Percentiles rank a stretch among this genome's conserved stretches.
Evolutionary conservation across 2,797 vertebrate genomes (phyloP).

Genomic region (Gobionotothen gibberifrons): DNA sequence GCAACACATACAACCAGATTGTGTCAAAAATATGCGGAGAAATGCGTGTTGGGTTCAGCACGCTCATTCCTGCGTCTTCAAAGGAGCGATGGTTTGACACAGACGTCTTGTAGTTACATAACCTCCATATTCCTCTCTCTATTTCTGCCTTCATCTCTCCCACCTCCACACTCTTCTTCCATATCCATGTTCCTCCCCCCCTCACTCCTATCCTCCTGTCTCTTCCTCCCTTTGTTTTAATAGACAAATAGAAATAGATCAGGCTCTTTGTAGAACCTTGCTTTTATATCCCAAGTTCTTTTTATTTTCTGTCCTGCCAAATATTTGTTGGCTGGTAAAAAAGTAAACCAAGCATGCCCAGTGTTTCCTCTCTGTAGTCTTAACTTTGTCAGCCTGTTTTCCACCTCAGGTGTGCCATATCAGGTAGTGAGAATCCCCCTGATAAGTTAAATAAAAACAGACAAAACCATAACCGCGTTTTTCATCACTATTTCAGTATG

Average conservation of each 20-base stretch:
- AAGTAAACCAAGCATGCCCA: neutral
- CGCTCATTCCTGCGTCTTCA: conserved; percentile 61
- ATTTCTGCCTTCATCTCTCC: conserved; percentile 41
- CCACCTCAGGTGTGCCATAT: conserved; percentile 4
- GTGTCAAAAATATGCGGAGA: conserved; percentile 58
- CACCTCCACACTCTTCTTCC: conserved; percentile 48
- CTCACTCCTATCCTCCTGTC: conserved; percentile 14
- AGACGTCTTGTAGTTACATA: conserved; percentile 67
- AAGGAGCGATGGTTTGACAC: conserved; percentile 62
- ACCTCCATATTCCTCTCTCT: conserved; percentile 52
- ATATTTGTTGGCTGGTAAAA: conserved; percentile 61
- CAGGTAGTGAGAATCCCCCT: conserved; percentile 17
- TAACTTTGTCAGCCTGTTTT: conserved; percentile 27
- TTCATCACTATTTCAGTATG: conserved; percentile 36
- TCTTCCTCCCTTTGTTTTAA: conserved; percentile 50
- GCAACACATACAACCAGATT: conserved; percentile 44
- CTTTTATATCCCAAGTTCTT: conserved; percentile 41
- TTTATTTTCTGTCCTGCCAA: conserved; percentile 37
- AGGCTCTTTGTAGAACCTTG: conserved; percentile 41
- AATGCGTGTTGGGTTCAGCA: conserved; percentile 36
- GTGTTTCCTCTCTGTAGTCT: conserved; percentile 34
- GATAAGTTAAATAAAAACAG: conserved; percentile 24
- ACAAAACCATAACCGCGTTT: conserved; percentile 27
- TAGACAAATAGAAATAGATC: conserved; percentile 51
- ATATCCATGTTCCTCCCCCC: conserved; percentile 43